phyloP scores from a whole-genome alignment of 1,140 invertebrate genomes.

The Caenorhabditis inopinata region DNA sequence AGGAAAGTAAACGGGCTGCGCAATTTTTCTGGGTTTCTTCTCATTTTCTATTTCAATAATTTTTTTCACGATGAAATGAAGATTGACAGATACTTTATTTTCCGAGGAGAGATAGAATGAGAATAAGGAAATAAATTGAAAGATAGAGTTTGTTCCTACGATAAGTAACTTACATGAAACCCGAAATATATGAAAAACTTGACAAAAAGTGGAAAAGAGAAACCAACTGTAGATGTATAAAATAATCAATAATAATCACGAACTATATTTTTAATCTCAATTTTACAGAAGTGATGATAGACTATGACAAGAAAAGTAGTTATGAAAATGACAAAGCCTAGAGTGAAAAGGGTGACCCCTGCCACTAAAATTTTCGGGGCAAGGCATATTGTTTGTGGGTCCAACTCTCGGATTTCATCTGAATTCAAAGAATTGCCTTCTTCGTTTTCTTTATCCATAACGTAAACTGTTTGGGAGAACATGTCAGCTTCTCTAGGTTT shows the following conservation, averaged over 20 bases:
- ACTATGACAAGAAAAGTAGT: not conserved
- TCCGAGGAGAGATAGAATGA: not conserved
- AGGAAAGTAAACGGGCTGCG: not conserved
- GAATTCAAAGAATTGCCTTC: not conserved
- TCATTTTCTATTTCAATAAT: not conserved
- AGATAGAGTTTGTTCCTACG: not conserved
- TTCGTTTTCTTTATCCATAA: constrained; percentile 53
- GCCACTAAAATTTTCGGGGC: not conserved
- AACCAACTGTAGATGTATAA: no score
- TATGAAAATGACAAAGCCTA: not conserved
- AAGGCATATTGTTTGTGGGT: not conserved
- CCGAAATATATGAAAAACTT: not conserved
- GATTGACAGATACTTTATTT: not conserved
- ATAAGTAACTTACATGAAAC: constrained; percentile 8
- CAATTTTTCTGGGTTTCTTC: not conserved
- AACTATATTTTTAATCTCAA: not conserved
- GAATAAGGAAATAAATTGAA: not conserved
- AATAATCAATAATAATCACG: not conserved
- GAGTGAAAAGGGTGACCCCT: not conserved
- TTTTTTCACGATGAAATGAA: not conserved
- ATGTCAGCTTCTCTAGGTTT: constrained; percentile 50
- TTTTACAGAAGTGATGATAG: constrained; percentile 11
- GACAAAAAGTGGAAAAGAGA: not conserved
- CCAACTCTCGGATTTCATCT: not conserved
- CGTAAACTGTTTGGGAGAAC: constrained; percentile 64